Evolutionary conservation across 2,113 vertebrate genomes (phyloP), one percentile per base, ranked within the genome.

Genomic region (Onychorhynchus coronatus): DNA sequence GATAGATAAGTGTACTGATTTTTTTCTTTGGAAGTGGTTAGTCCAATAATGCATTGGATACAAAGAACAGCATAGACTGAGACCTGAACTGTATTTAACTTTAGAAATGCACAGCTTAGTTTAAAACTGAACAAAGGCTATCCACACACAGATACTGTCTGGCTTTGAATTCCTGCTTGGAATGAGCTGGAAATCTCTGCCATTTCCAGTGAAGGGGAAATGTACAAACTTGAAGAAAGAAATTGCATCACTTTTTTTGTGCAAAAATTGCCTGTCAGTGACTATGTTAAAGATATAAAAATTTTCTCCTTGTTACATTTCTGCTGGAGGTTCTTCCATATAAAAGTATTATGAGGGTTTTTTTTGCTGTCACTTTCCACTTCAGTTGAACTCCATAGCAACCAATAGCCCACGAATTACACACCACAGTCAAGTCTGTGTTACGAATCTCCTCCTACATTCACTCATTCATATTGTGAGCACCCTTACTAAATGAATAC

Each of bases 381-480:
- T 96, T 95, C 73, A 89, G 33, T 44, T 75, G 85, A 85, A 81
- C 73, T 95, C 96, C 96, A 97, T 96, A 68, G 96, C 95, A 96
- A 97, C 96, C 75, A 86, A 37, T 12, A 92, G 52, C 39, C 63
- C 72, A 59, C 27, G 8, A 80, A 95, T 92, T 83, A 80, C 85
- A 80, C 0, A 10, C 50, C 2, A 4, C 68, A 39, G 92, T 90
- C 88, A 81, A 74, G 55, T 14, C 71, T 56, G 59, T 19, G 55
- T 75, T 84, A 89, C 0, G 1, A n/a, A 92, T 89, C 65, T 91
- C 85, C 80, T 92, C 90, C 95, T 75, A 85, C 96, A 21, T 6
- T 15, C 37, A 10, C 47, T 88, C 85, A 88, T 96, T 96, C 88
- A 93, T 68, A 41, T 2, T 59, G 78, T 35, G 11, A 33, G 55